These are phyloP conservation scores for Hirtodrosophila alboralis DNA, from an alignment of 2,888 invertebrate genomes.

Conservation along the genomic window DNA sequence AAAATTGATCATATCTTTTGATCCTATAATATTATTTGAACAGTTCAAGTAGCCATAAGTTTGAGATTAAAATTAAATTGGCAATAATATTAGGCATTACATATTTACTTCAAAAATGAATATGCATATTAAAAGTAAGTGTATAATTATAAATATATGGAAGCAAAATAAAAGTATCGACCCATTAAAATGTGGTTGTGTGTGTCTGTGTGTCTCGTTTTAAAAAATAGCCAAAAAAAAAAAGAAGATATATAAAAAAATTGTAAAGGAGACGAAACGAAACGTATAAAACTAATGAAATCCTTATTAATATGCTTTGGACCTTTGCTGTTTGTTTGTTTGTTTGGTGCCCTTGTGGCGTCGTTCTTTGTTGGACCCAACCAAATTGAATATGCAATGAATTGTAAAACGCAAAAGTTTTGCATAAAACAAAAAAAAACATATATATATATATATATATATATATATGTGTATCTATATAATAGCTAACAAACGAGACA, in stretches of 20 bases:
- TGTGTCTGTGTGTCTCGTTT: constrained; percentile 33
- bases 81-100: too few relatives aligned
- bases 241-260: constrained; percentile 5
- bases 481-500: constrained; percentile 24
- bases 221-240: constrained; percentile 16
- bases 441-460: constrained; percentile 1
- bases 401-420: constrained; percentile 79
- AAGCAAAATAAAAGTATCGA: constrained; percentile 51
- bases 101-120: too few relatives aligned
- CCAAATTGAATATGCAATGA: constrained; percentile 79
- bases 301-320: constrained; percentile 80
- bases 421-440: constrained; percentile 65
- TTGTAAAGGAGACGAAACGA: constrained; percentile 26
- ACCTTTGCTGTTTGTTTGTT: constrained; percentile 73
- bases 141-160: constrained; percentile 9
- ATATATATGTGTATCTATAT: neutral
- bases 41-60: too few relatives aligned
- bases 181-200: constrained; percentile 43
- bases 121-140: constrained; percentile 1
- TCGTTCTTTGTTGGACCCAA: constrained; percentile 45
- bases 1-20: too few relatives aligned
- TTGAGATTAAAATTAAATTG: too few relatives aligned
- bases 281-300: constrained; percentile 79
- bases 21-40: too few relatives aligned
- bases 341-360: constrained; percentile 61